A percentile compares a stretch with the other conserved stretches of the same genome.
phyloP scores from a whole-genome alignment of 2,888 invertebrate genomes.

The Pecten maximus region DNA sequence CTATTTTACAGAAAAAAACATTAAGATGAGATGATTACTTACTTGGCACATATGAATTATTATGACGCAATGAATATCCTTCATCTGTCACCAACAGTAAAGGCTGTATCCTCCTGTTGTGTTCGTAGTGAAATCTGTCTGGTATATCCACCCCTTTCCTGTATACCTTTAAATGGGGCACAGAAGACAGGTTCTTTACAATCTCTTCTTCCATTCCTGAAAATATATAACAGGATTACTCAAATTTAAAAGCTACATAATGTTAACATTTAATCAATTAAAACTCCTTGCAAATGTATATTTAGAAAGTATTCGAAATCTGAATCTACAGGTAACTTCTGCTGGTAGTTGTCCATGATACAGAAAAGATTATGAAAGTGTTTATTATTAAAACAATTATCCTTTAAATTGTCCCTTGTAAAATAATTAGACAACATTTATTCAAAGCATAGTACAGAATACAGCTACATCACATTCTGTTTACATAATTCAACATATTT shows the following conservation, averaged over 20 bases:
- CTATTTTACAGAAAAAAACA: too few relatives aligned
- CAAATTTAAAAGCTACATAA: neutral
- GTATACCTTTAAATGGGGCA: conserved; percentile 76
- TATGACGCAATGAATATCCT: conserved; percentile 67
- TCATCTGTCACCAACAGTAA: conserved; percentile 77
- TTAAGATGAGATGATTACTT: neutral
- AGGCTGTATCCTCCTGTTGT: conserved; percentile 78
- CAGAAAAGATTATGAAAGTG: too few relatives aligned
- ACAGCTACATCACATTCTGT: too few relatives aligned
- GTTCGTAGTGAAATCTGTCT: conserved; percentile 75
- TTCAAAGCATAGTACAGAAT: too few relatives aligned
- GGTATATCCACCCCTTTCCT: conserved; percentile 77
- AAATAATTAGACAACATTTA: too few relatives aligned
- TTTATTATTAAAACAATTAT: too few relatives aligned
- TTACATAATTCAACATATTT: too few relatives aligned
- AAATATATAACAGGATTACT: conserved; percentile 33
- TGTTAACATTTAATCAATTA: neutral
- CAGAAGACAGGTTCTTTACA: conserved; percentile 65
- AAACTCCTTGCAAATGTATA: too few relatives aligned
- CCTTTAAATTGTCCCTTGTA: too few relatives aligned
- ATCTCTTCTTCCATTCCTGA: conserved; percentile 69
- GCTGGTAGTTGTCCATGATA: too few relatives aligned
- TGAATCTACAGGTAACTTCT: too few relatives aligned
- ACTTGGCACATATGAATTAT: conserved; percentile 48
- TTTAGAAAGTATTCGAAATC: neutral